A percentile compares a stretch with the other conserved stretches of the same genome.
phyloP scores from a whole-genome alignment of 2,797 vertebrate species.

The Oreonectes daqikongensis region DNA sequence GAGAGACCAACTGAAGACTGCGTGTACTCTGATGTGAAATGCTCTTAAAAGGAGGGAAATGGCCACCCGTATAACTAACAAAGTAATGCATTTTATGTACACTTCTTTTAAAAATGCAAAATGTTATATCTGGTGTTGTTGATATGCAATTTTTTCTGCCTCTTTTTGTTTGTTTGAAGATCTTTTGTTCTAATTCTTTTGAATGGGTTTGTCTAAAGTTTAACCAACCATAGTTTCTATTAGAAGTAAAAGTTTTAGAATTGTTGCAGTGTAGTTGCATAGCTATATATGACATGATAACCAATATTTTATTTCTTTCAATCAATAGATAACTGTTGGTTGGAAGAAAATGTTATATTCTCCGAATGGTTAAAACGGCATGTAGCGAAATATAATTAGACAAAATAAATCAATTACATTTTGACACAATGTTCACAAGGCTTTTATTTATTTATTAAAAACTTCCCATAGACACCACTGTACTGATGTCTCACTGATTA shows the following conservation, averaged over 20 bases:
- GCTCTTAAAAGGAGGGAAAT: not conserved
- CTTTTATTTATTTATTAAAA: no score
- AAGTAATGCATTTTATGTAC: not conserved
- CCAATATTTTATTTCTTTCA: no score
- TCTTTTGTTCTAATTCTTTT: not conserved
- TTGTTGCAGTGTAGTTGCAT: no score
- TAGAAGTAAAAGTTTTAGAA: not conserved
- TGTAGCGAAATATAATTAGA: no score
- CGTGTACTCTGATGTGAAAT: constrained; percentile 6
- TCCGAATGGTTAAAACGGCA: no score
- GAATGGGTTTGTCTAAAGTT: not conserved
- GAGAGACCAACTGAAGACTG: not conserved
- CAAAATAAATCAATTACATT: no score
- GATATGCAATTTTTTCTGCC: not conserved
- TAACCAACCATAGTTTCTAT: not conserved
- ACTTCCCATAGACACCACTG: no score
- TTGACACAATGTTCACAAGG: not conserved
- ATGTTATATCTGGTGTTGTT: not conserved
- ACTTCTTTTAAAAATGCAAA: not conserved
- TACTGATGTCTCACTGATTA: no score
- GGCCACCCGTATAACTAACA: not conserved
- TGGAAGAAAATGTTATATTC: no score
- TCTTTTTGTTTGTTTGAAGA: not conserved
- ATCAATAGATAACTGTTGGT: no score
- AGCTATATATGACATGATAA: no score